A percentile compares a stretch with the other conserved stretches of the same genome.
phyloP scores from a whole-genome alignment of 2,113 vertebrate genomes.

The Ariopsis seemanni region DNA sequence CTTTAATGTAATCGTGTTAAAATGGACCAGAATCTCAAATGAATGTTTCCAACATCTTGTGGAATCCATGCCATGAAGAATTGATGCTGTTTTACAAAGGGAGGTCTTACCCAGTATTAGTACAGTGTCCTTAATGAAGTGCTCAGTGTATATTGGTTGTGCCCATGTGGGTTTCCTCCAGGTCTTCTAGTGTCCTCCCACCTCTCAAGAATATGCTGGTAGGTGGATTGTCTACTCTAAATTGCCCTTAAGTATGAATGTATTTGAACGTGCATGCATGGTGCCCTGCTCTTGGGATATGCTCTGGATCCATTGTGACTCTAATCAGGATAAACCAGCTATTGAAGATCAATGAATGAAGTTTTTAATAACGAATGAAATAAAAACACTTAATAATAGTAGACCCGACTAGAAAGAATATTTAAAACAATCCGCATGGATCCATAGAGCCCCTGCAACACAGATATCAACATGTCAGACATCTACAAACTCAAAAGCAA shows the following conservation, averaged over 20 bases:
- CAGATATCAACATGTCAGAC: constrained; percentile 8
- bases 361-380: not conserved
- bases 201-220: not conserved
- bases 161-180: not conserved
- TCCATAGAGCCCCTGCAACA: constrained; percentile 13
- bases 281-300: not conserved
- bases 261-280: not conserved
- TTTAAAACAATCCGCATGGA: not conserved
- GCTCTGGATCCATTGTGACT: not conserved
- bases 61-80: not conserved
- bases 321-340: not conserved
- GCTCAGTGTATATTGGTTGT: not conserved
- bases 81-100: not conserved
- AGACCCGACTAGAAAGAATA: not conserved
- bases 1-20: not conserved
- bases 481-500: constrained; percentile 30
- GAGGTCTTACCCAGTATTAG: not conserved
- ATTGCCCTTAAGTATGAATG: not conserved
- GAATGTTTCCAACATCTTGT: not conserved
- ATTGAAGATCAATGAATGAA: not conserved
- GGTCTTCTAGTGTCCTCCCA: not conserved
- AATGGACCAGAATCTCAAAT: not conserved
- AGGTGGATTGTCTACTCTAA: not conserved
- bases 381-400: not conserved
- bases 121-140: not conserved